Evolutionary conservation across 2,888 invertebrate genomes (phyloP).

Genomic region (Agonum fuliginosum): DNA sequence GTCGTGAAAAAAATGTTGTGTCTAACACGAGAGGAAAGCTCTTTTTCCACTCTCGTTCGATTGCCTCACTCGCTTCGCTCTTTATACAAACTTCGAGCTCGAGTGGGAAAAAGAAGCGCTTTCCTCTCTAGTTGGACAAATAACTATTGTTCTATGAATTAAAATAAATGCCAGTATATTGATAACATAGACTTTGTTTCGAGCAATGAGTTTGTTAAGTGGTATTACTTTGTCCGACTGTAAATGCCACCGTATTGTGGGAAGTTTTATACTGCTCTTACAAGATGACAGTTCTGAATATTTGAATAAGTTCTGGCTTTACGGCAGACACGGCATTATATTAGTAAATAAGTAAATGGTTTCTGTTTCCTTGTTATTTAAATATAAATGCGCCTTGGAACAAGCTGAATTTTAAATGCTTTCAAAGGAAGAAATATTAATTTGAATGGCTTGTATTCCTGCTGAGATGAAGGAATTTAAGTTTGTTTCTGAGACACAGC

Average conservation of each 20-base stretch:
- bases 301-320: conserved; percentile 12
- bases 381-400: conserved; percentile 9
- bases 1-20: too few species aligned
- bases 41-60: too few species aligned
- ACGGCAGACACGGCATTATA: background rate
- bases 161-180: too few species aligned
- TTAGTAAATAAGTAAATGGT: conserved; percentile 28
- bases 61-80: too few species aligned
- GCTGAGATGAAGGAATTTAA: conserved; percentile 5
- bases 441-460: conserved; percentile 9
- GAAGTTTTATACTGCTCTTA: conserved; percentile 17
- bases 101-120: too few species aligned
- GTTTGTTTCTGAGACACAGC: conserved; percentile 2
- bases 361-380: conserved; percentile 20
- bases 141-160: too few species aligned
- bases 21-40: too few species aligned
- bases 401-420: conserved; percentile 24
- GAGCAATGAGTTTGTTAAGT: background rate
- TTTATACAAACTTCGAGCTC: too few species aligned
- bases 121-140: too few species aligned
- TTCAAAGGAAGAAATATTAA: conserved; percentile 42
- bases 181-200: too few species aligned
- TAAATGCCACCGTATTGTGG: background rate
- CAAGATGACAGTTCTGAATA: background rate
- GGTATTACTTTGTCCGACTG: background rate